Percentiles rank a stretch among this genome's conserved stretches.
These are phyloP conservation scores for Penaeus monodon DNA, from an alignment of 2,888 invertebrate species.

Conservation along the genomic window DNA sequence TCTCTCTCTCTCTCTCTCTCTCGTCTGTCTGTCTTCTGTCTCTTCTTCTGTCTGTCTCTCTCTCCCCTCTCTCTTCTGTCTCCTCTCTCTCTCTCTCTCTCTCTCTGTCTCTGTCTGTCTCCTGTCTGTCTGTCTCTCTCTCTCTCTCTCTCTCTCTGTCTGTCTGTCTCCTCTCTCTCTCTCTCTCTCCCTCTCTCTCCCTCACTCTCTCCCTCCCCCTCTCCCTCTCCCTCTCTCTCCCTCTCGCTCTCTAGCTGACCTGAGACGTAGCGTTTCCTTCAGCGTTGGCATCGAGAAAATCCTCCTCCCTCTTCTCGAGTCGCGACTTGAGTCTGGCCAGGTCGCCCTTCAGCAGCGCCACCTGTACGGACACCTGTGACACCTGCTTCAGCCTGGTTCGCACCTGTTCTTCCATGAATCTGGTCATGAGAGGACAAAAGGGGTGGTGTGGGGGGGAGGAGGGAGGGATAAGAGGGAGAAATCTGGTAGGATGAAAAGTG, in stretches of 20 bases:
- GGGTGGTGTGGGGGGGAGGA: neutral
- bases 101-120: too few relatives aligned
- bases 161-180: too few relatives aligned
- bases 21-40: accelerated
- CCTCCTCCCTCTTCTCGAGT: slow-evolving; percentile 9
- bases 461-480: too few relatives aligned
- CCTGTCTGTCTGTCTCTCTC: too few relatives aligned
- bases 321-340: slow-evolving; percentile 16
- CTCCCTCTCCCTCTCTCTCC: too few relatives aligned
- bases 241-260: neutral
- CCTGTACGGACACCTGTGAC: slow-evolving; percentile 45
- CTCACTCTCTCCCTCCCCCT: neutral
- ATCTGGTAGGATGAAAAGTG: too few relatives aligned
- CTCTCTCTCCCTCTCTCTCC: too few relatives aligned
- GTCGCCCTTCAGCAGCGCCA: slow-evolving; percentile 19
- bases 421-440: neutral
- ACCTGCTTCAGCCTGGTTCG: slow-evolving; percentile 31
- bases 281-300: neutral
- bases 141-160: too few relatives aligned
- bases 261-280: slow-evolving; percentile 20
- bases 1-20: too few relatives aligned
- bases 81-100: too few relatives aligned
- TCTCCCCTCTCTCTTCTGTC: too few relatives aligned
- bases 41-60: too few relatives aligned
- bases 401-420: slow-evolving; percentile 46